Conservation (phyloP, 2,113 vertebrate genomes). For the Stomatorhinus ivindoensis region DNA sequence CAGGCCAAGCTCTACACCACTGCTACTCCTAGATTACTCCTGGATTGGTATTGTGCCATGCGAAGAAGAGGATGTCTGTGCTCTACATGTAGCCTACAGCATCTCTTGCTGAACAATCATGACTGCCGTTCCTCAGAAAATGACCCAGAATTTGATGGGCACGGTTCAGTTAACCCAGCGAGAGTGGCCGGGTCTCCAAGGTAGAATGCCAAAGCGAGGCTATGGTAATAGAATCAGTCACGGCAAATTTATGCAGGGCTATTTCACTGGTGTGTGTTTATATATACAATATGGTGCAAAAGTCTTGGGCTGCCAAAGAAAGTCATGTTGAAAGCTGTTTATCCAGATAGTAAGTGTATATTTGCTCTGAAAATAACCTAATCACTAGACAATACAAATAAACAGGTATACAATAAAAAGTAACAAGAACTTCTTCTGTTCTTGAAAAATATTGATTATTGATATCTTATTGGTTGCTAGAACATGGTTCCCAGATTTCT, state of each 20-base stretch:
- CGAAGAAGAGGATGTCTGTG: neutral
- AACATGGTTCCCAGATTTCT: neutral
- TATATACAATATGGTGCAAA: neutral
- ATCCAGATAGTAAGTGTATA: neutral
- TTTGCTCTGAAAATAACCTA: neutral
- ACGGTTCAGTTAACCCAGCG: neutral
- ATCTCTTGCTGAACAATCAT: neutral
- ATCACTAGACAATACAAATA: neutral
- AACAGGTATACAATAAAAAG: neutral
- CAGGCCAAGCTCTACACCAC: neutral
- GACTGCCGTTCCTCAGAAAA: neutral
- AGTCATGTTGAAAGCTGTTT: neutral
- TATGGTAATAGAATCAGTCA: neutral
- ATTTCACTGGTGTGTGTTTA: neutral
- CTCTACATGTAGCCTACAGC: neutral
- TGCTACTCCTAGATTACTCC: neutral
- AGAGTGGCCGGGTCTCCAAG: neutral
- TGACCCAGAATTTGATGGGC: neutral
- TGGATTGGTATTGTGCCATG: neutral
- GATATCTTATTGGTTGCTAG: neutral
- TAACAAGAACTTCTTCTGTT: neutral
- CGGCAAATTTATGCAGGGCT: neutral
- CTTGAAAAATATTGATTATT: neutral
- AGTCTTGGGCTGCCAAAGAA: neutral
- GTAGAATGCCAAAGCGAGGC: neutral